Evolutionary conservation across 2,797 vertebrate genomes (phyloP).

Genomic region (Hyperoplus lanceolatus): DNA sequence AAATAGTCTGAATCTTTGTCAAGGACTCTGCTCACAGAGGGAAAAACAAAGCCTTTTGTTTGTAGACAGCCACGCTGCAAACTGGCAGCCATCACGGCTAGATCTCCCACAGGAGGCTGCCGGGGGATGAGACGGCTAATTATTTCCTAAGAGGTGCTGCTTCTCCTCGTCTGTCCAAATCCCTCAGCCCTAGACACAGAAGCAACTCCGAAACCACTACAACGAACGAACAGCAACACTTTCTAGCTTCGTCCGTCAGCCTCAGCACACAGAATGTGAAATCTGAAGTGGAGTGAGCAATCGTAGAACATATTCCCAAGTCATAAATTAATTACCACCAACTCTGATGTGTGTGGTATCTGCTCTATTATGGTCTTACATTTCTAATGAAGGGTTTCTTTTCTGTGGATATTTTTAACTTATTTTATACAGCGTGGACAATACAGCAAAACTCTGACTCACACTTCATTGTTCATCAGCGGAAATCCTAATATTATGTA

Average conservation of each 20-base stretch:
- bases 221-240: slow-evolving; percentile 35
- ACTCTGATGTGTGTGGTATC: slow-evolving; percentile 53
- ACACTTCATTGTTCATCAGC: slow-evolving; percentile 5
- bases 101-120: slow-evolving; percentile 64
- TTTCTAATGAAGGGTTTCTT: slow-evolving; percentile 41
- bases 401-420: background rate
- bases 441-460: background rate
- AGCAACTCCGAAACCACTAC: slow-evolving; percentile 10
- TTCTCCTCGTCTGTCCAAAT: slow-evolving; percentile 54
- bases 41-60: slow-evolving; percentile 66
- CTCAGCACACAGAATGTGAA: slow-evolving; percentile 70
- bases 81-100: slow-evolving; percentile 56
- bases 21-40: slow-evolving; percentile 58
- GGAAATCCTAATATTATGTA: slow-evolving; percentile 25
- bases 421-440: too few relatives aligned
- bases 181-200: slow-evolving; percentile 42
- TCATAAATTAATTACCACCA: slow-evolving; percentile 60
- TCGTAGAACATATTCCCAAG: slow-evolving; percentile 52
- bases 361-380: slow-evolving; percentile 19
- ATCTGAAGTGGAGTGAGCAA: slow-evolving; percentile 50
- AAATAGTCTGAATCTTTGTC: slow-evolving; percentile 66
- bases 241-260: slow-evolving; percentile 57
- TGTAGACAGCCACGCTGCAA: slow-evolving; percentile 56
- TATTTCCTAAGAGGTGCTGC: slow-evolving; percentile 73
- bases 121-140: slow-evolving; percentile 67